Base-by-base conservation (phyloP, 1,140 invertebrate species). In the Sarcophaga bullata region DNA sequence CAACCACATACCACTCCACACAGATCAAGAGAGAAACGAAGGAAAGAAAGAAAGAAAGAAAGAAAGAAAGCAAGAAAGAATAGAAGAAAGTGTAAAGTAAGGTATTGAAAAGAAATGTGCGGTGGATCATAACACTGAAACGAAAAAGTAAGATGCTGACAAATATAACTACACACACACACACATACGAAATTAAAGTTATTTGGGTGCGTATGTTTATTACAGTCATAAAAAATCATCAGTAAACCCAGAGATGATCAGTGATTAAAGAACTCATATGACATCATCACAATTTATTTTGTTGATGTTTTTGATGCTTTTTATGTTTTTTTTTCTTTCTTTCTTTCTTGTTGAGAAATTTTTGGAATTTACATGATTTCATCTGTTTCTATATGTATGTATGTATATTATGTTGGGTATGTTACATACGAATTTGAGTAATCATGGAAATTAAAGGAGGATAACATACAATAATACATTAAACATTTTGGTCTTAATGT, bases 241-340 rank as follows among this genome's bases (percentile, higher is more conserved):
- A 58, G 25, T 37, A 37, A 37, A 4, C 25, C 25, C 25, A 37
- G 25, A 37, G 25, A 37, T 37, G 54, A 58, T 58, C 54, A 58
- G 25, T 58, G 54, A 58, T 58, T 58, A 58, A 58, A 58, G 54
- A 58, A 58, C 54, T 58, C 54, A 58, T 58, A 58, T 58, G 54
- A 58, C 54, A 58, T 58, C 54, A 58, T 58, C 54, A 7, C 3
- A 58, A 58, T n/a, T 58, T 58, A n/a, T 58, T 58, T n/a, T n/a
- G n/a, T n/a, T 37, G 25, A 37, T n/a, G n/a, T 37, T 37, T 37
- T 37, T 37, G 4, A 37, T 37, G 25, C 4, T 37, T 37, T 37
- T 37, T n/a, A n/a, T n/a, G n/a, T n/a, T 37, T 37, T 37, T 37
- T 4, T 37, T 37, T 37, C 25, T 37, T 4, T 58, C n/a, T n/a